phyloP scores from a whole-genome alignment of 2,797 vertebrate genomes.

The Neosalanx taihuensis region DNA sequence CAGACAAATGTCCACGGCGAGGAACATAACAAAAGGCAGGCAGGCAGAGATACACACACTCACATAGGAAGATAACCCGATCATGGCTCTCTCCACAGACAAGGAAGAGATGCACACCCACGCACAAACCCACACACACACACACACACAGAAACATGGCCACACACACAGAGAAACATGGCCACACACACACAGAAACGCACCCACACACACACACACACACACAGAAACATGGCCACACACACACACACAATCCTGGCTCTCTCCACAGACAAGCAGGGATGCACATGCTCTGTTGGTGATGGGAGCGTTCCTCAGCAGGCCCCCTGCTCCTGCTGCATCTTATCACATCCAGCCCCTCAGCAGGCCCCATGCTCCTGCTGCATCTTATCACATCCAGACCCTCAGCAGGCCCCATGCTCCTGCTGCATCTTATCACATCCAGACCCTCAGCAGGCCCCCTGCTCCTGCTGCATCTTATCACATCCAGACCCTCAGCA shows the following conservation, averaged over 20 bases:
- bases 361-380: background rate
- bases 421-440: conserved; percentile 26
- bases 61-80: no score
- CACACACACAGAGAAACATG: background rate
- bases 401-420: conserved; percentile 13
- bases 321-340: conserved; percentile 8
- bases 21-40: no score
- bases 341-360: conserved; percentile 25
- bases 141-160: background rate
- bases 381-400: conserved; percentile 29
- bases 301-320: conserved; percentile 11
- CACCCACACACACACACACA: no score
- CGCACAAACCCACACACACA: background rate
- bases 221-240: background rate
- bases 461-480: conserved; percentile 15
- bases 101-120: background rate
- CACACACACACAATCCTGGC: background rate
- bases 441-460: conserved; percentile 19
- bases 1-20: background rate
- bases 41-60: no score
- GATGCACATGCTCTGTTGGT: conserved; percentile 4
- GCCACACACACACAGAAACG: background rate
- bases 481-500: conserved; percentile 27
- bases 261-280: background rate
- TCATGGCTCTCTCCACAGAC: no score